phyloP scores from a whole-genome alignment of 2,888 invertebrate species.

The Troides helena region DNA sequence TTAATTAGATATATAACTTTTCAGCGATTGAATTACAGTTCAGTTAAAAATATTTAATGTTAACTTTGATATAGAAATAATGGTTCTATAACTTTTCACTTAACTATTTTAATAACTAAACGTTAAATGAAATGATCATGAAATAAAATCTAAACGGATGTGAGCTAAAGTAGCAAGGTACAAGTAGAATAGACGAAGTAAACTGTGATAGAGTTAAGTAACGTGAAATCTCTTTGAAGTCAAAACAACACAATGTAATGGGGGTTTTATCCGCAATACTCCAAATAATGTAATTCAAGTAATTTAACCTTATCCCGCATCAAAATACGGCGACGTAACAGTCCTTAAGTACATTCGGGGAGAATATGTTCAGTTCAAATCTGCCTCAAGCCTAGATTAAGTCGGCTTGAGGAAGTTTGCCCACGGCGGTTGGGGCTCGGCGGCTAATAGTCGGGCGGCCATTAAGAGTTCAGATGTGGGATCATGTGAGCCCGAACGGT shows the following conservation, averaged over 20 bases:
- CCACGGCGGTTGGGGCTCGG: conserved; percentile 42
- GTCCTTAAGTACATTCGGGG: conserved; percentile 37
- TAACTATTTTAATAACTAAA: too few relatives aligned
- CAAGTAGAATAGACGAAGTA: neutral
- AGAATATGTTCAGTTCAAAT: conserved; percentile 48
- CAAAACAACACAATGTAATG: conserved; percentile 4
- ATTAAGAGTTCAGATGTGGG: conserved; percentile 50
- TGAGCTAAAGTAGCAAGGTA: too few relatives aligned
- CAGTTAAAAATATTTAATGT: too few relatives aligned
- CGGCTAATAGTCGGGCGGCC: conserved; percentile 55
- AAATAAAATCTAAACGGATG: too few relatives aligned
- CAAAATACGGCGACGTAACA: conserved; percentile 28
- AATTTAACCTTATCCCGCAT: conserved; percentile 27
- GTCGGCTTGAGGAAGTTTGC: conserved; percentile 49
- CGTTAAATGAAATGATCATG: too few relatives aligned
- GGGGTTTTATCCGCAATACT: conserved; percentile 14
- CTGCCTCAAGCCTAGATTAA: conserved; percentile 55
- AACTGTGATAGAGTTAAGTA: neutral
- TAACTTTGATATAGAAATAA: too few relatives aligned
- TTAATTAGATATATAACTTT: too few relatives aligned
- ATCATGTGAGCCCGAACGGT: conserved; percentile 46
- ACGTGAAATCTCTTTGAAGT: neutral
- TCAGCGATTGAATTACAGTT: too few relatives aligned
- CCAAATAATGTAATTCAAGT: conserved; percentile 15
- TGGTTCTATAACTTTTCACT: too few relatives aligned